Evolutionary conservation across 2,888 invertebrate species (phyloP), one percentile per base, ranked within the genome.

Genomic region (Nowickia ferox): DNA sequence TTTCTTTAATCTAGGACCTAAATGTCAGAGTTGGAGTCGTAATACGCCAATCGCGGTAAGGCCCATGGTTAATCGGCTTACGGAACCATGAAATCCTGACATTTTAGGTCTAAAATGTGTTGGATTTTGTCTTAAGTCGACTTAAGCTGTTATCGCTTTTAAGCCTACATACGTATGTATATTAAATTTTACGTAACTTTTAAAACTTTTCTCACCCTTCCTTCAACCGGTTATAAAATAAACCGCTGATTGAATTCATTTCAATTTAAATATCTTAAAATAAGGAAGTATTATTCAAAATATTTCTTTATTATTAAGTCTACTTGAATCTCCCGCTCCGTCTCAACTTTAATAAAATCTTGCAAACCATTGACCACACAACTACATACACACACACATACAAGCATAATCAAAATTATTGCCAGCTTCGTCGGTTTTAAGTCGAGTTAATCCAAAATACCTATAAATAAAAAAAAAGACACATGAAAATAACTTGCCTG

Each of bases 371-470:
- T 42, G 44, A 0, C 30, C 30, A 59, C 30, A 69, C 30, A 69
- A 51, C 6, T 38, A 59, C 59, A 59, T 9, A 30, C 13, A 38
- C 5, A 30, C 57, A 48, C 2, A 48, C n/a, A n/a, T n/a, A 59
- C 38, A 59, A n/a, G 9, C 30, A 15, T n/a, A n/a, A 38, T 10
- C 15, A 9, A 61, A 42, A 42, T 59, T 65, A 65, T 22, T 51
- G 71, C 19, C 55, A 55, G 53, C 61, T 53, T 17, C 30, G 30
- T 30, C 30, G 15, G 10, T 17, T 17, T 71, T 71, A 38, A 55
- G 38, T 55, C 42, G 11, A 22, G 55, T 55, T 79, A 55, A 72
- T 55, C 38, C 71, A 72, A 61, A 79, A 55, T 42, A n/a, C n/a
- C n/a, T n/a, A 22, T 11, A 30, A 30, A 30, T 6, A 30, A 30